Evolutionary conservation across 2,888 invertebrate species (phyloP).

Genomic region (Pandemis heparana): DNA sequence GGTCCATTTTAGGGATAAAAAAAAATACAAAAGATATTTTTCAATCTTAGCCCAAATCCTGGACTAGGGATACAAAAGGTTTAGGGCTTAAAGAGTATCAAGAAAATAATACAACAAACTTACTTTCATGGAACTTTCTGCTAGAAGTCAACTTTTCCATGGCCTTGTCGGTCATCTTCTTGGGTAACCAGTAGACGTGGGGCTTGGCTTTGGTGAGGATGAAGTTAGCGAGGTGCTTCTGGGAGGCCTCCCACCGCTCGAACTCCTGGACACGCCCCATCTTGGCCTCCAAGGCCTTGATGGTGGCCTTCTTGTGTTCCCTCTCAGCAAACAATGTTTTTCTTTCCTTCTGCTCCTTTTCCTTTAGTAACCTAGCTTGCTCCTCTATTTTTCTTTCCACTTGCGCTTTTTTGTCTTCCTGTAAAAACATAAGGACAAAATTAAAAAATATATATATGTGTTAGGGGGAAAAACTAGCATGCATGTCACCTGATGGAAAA

Average conservation of each 20-base stretch:
- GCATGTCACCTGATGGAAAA: too few relatives aligned
- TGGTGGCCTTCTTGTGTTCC: conserved; percentile 94
- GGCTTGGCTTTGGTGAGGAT: conserved; percentile 96
- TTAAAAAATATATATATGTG: too few relatives aligned
- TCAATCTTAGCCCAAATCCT: too few relatives aligned
- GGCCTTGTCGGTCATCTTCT: conserved; percentile 89
- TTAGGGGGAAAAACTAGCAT: too few relatives aligned
- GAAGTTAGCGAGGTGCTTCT: conserved; percentile 91
- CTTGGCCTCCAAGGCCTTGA: conserved; percentile 95
- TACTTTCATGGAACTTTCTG: conserved; percentile 88
- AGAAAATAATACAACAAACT: conserved; percentile 58
- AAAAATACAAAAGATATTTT: too few relatives aligned
- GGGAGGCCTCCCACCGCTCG: conserved; percentile 92
- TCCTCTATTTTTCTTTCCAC: conserved; percentile 98
- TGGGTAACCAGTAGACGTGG: conserved; percentile 94
- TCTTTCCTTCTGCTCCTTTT: conserved; percentile 92
- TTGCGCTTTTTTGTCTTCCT: conserved; percentile 87
- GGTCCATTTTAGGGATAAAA: too few relatives aligned
- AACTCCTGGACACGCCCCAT: conserved; percentile 95
- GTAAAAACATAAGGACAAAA: conserved; percentile 38
- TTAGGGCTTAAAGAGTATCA: not conserved
- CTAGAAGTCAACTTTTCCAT: conserved; percentile 88
- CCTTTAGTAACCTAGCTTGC: conserved; percentile 94
- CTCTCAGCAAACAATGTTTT: conserved; percentile 94
- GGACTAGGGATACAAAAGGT: too few relatives aligned